These are phyloP conservation scores for Xerus inauris DNA, from an alignment of 2,113 vertebrate genomes.

Conservation along the genomic window DNA sequence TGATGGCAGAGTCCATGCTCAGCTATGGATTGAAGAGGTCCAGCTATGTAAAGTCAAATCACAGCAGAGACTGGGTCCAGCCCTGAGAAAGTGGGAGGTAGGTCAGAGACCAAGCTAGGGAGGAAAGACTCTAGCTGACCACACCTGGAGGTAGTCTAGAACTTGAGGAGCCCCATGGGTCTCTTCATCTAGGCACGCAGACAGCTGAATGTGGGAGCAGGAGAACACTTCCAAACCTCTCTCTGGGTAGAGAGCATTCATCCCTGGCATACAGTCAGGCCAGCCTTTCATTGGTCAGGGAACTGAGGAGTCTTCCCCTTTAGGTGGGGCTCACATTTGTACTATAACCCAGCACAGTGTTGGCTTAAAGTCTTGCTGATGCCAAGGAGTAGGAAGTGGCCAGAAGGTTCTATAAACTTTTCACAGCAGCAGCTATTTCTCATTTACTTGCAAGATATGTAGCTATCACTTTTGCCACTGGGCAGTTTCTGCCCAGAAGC, in stretches of 20 bases:
- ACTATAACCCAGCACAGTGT: neutral
- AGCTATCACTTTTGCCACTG: slow-evolving; percentile 67
- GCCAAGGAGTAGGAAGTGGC: neutral
- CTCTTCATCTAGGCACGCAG: neutral
- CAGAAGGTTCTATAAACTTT: slow-evolving; percentile 72
- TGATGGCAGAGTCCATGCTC: neutral
- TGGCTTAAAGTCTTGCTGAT: neutral
- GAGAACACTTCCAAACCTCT: neutral
- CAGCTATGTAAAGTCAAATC: neutral
- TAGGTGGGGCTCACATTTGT: neutral
- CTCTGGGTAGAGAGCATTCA: neutral
- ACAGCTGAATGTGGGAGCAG: neutral
- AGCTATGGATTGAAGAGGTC: neutral
- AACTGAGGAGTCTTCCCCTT: neutral
- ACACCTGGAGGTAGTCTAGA: neutral
- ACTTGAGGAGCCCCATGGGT: no score
- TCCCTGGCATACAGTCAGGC: neutral
- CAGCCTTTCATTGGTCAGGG: neutral
- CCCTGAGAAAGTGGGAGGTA: neutral
- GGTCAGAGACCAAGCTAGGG: neutral
- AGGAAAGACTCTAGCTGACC: neutral
- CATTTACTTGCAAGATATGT: slow-evolving; percentile 68
- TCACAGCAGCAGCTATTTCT: slow-evolving; percentile 57
- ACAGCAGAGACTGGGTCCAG: neutral
- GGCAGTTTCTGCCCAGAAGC: slow-evolving; percentile 70